These are phyloP conservation scores for Apteryx mantelli DNA, from an alignment of 2,113 vertebrate species.

Conservation along the genomic window DNA sequence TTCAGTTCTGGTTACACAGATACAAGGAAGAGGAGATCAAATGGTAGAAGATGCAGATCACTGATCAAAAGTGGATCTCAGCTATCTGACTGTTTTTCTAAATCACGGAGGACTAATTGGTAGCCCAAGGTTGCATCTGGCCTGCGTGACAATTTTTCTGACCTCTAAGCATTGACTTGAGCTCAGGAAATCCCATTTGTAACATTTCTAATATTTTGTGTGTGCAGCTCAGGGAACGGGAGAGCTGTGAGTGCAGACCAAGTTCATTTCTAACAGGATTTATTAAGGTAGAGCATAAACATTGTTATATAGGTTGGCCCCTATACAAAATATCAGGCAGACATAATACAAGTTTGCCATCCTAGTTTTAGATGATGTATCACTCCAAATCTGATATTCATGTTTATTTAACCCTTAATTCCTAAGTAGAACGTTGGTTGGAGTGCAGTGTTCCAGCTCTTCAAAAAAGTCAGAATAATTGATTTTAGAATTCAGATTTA, in stretches of 20 bases:
- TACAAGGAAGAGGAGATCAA: neutral
- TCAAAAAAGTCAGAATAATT: neutral
- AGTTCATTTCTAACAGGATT: slow-evolving; percentile 12
- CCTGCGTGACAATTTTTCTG: neutral
- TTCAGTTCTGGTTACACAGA: neutral
- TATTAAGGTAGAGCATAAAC: neutral
- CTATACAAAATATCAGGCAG: neutral
- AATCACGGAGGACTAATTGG: neutral
- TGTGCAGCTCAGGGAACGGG: neutral
- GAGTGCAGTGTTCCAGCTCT: neutral
- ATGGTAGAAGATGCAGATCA: neutral
- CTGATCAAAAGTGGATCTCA: neutral
- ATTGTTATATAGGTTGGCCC: neutral
- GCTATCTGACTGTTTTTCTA: neutral
- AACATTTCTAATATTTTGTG: neutral
- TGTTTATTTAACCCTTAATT: neutral
- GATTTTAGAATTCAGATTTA: neutral
- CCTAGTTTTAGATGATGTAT: neutral
- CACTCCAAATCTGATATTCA: neutral
- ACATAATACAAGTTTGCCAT: neutral
- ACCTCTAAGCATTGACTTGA: neutral
- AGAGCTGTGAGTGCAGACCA: neutral
- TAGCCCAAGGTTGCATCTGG: neutral
- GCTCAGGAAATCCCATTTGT: neutral
- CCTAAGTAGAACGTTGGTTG: neutral